A percentile compares a stretch with the other conserved stretches of the same genome.
These are phyloP conservation scores for Pristis pectinata DNA, from an alignment of 2,797 vertebrate genomes.

Conservation along the genomic window DNA sequence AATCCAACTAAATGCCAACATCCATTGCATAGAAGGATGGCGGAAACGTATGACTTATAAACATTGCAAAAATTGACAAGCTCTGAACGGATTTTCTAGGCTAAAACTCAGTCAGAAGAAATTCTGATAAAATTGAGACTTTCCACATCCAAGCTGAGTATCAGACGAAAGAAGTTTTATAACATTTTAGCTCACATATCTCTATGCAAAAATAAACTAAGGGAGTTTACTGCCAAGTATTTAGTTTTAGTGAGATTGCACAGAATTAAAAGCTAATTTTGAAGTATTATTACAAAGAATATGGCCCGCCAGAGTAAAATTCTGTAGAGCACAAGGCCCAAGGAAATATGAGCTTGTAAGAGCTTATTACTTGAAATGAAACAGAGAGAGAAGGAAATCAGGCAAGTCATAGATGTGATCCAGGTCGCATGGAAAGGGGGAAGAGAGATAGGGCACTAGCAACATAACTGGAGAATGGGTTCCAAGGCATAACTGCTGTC, in stretches of 20 bases:
- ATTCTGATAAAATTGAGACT: not conserved
- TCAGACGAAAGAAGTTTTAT: not conserved
- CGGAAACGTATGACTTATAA: not conserved
- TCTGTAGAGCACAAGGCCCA: too few species aligned
- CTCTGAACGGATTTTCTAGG: not conserved
- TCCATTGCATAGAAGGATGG: not conserved
- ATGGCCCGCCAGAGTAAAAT: not conserved
- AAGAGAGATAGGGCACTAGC: too few species aligned
- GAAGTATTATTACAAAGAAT: not conserved
- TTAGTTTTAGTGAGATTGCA: not conserved
- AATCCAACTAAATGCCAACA: not conserved
- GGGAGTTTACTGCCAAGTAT: not conserved
- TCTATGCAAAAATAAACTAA: not conserved
- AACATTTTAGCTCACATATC: not conserved
- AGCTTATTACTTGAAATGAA: too few species aligned
- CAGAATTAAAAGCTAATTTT: not conserved
- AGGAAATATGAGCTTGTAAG: too few species aligned
- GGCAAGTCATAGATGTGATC: too few species aligned
- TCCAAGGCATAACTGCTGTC: too few species aligned
- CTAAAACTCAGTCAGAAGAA: not conserved
- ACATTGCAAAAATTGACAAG: not conserved
- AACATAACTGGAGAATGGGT: too few species aligned
- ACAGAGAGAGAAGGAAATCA: too few species aligned
- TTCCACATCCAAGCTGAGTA: not conserved
- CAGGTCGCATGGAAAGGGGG: too few species aligned